These are phyloP conservation scores for Cryptocephalus moraei DNA, from an alignment of 2,888 invertebrate genomes.

Conservation along the genomic window DNA sequence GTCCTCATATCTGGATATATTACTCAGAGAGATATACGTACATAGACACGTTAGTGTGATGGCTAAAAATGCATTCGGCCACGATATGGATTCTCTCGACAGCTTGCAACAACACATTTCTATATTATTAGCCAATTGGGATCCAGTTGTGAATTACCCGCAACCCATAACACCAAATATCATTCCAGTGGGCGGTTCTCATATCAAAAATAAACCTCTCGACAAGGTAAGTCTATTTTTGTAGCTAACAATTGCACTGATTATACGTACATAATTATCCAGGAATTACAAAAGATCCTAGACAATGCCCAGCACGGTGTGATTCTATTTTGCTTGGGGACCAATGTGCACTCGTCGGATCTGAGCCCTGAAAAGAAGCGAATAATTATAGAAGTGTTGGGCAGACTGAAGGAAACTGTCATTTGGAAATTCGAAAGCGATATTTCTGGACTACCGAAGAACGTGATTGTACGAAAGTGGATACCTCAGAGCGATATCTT, in stretches of 20 bases:
- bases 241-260: no score
- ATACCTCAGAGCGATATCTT: slow-evolving; percentile 33
- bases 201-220: slow-evolving; percentile 6
- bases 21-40: neutral
- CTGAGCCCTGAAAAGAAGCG: slow-evolving; percentile 19
- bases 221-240: no score
- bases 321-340: slow-evolving; percentile 31
- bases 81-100: slow-evolving; percentile 11
- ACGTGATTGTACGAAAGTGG: slow-evolving; percentile 31
- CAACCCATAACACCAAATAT: slow-evolving; percentile 26
- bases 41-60: slow-evolving; percentile 8
- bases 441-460: slow-evolving; percentile 23
- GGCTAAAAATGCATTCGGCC: slow-evolving; percentile 15
- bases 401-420: slow-evolving; percentile 27
- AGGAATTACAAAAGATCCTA: slow-evolving; percentile 25
- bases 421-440: slow-evolving; percentile 33
- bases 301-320: slow-evolving; percentile 29
- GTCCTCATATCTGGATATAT: slow-evolving; percentile 7
- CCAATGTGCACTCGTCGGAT: slow-evolving; percentile 23
- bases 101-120: slow-evolving; percentile 18
- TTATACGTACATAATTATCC: neutral
- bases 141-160: slow-evolving; percentile 23
- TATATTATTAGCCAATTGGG: slow-evolving; percentile 22
- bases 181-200: slow-evolving; percentile 28
- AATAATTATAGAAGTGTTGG: slow-evolving; percentile 26